phyloP scores from a whole-genome alignment of 1,140 invertebrate species.

The Geopemphigus sp. region DNA sequence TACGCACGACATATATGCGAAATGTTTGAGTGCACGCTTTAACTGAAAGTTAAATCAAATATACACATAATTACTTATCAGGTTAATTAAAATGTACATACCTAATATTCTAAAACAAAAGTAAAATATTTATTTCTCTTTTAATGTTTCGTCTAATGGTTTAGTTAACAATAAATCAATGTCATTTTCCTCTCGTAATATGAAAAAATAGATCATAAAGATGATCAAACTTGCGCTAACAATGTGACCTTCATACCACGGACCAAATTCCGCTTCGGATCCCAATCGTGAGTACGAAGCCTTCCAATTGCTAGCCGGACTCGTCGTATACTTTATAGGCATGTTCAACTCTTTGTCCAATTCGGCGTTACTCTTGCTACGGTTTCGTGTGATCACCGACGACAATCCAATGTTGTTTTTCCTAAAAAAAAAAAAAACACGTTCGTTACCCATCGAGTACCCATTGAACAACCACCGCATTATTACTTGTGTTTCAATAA shows the following conservation, averaged over 20 bases:
- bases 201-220: slow-evolving; percentile 19
- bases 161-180: background rate
- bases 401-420: background rate
- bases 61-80: background rate
- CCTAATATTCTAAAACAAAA: slow-evolving; percentile 11
- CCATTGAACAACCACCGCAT: background rate
- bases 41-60: slow-evolving; percentile 1
- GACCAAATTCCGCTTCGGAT: slow-evolving; percentile 24
- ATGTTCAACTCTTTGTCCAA: slow-evolving; percentile 3
- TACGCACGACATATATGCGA: background rate
- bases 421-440: background rate
- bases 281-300: background rate
- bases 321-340: slow-evolving; percentile 3
- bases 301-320: slow-evolving; percentile 14
- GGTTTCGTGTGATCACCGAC: background rate
- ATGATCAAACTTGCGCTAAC: background rate
- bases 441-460: background rate
- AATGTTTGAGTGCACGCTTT: background rate
- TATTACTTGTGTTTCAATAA: slow-evolving; percentile 15
- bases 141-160: background rate
- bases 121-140: background rate
- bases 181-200: slow-evolving; percentile 31
- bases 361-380: background rate
- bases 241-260: slow-evolving; percentile 9
- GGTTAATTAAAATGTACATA: background rate